A percentile compares a stretch with the other conserved stretches of the same genome.
Conservation (phyloP, 1,140 invertebrate species). For the Euglossa dilemma region DNA sequence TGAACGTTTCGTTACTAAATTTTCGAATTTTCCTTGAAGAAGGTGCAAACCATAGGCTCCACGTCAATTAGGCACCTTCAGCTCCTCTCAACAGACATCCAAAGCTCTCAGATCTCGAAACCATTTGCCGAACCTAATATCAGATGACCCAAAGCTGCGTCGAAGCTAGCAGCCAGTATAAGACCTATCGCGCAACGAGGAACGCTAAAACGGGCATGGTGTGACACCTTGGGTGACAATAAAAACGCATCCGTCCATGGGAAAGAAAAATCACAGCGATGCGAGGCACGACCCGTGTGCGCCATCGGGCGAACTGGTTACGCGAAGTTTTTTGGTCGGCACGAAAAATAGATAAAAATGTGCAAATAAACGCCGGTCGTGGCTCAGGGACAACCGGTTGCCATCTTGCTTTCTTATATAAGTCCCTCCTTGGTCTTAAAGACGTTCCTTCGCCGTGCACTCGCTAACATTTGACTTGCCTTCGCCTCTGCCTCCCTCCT, state of each 20-base stretch:
- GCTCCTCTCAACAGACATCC: no score
- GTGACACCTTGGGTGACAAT: slow-evolving; percentile 46
- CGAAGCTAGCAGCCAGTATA: no score
- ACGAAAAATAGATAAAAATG: slow-evolving; percentile 82
- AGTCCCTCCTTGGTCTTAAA: slow-evolving; percentile 79
- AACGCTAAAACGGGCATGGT: background rate
- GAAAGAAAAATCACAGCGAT: slow-evolving; percentile 59
- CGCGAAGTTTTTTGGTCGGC: slow-evolving; percentile 76
- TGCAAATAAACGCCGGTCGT: slow-evolving; percentile 80
- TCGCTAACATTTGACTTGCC: slow-evolving; percentile 73
- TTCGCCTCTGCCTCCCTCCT: slow-evolving; percentile 56
- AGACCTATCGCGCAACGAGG: no score
- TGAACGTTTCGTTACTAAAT: no score
- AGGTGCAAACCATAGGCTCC: no score
- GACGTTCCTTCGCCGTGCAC: slow-evolving; percentile 73
- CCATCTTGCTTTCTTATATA: slow-evolving; percentile 83
- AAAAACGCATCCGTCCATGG: slow-evolving; percentile 25
- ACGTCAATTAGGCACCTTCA: no score
- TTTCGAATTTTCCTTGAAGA: no score
- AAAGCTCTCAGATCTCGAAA: no score
- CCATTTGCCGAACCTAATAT: no score
- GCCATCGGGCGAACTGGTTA: slow-evolving; percentile 66
- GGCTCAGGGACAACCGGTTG: slow-evolving; percentile 82
- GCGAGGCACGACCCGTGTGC: slow-evolving; percentile 57
- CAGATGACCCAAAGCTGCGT: no score